Base-by-base conservation (phyloP, 2,888 invertebrate genomes). In the Silvanus unidentatus region DNA sequence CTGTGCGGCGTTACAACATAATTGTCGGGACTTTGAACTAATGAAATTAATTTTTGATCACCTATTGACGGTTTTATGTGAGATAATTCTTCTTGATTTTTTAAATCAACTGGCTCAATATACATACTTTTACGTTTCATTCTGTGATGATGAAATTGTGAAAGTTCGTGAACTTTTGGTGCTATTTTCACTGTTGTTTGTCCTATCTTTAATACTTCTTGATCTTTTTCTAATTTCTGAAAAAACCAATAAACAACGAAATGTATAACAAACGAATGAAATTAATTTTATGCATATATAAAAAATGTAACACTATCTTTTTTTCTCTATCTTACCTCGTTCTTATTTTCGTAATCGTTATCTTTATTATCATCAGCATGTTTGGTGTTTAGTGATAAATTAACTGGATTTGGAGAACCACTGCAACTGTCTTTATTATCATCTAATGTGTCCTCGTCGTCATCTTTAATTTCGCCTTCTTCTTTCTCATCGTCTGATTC, bases 1-100 rank as follows among this genome's bases (percentile, higher is more conserved):
- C 90, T 76, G 73, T 90, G 89, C 9, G 90, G 90, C 27, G 89
- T 90, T 14, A 91, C 90, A 34, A 90, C 88, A 64, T 89, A 90
- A 68, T 88, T 88, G 40, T 79, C 78, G 0, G 88, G 86, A 45
- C 86, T 84, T 63, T 83, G 84, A 40, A 84, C 83, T 38, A 86
- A 75, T 42, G 81, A 79, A 69, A 82, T 79, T 44, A 84, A 71
- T 56, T 85, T 83, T 59, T 80, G 81, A 53, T 86, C 86, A 10
- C 64, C 66, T 42, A 70, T 66, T 11, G 84, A 82, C 29, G 84
- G 78, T 63, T 81, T 80, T 12, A 80, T 70, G 58, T 80, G 78
- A 28, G 79, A 77, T 57, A 81, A 78, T 55, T 85, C 84, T 62
- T 84, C 84, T 63, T 81, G 77, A 60, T 82, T 77, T 71, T 70